These are phyloP conservation scores for Trogon surrucura DNA, from an alignment of 2,113 vertebrate species.

Conservation along the genomic window DNA sequence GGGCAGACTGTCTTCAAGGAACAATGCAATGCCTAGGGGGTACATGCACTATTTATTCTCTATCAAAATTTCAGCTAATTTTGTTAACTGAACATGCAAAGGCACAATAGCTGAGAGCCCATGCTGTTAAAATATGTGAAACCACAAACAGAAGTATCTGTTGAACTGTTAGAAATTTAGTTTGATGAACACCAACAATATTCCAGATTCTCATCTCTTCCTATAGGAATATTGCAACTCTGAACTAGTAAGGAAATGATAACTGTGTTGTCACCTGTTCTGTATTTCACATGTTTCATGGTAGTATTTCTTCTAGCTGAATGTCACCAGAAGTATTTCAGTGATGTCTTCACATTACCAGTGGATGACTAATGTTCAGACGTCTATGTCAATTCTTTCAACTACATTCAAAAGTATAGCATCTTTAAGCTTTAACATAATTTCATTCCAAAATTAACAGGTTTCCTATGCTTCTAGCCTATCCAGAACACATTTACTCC, in stretches of 20 bases:
- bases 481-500: not conserved
- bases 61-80: slow-evolving; percentile 8
- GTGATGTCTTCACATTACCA: not conserved
- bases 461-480: not conserved
- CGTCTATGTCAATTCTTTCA: not conserved
- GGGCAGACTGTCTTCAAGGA: not conserved
- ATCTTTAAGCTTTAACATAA: not conserved
- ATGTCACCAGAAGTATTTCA: not conserved
- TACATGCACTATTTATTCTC: not conserved
- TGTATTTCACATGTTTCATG: not conserved
- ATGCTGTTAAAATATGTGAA: not conserved
- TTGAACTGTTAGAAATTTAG: not conserved
- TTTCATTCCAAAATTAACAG: not conserved
- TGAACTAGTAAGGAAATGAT: not conserved
- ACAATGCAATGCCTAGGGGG: not conserved
- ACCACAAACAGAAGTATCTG: not conserved
- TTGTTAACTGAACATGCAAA: not conserved
- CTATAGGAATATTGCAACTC: not conserved
- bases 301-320: not conserved
- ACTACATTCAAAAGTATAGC: not conserved
- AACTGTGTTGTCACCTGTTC: not conserved
- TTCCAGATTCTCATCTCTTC: not conserved
- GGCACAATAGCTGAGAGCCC: not conserved
- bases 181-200: not conserved
- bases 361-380: not conserved